Percentiles rank a stretch among this genome's conserved stretches.
These are phyloP conservation scores for Gymnogyps californianus DNA, from an alignment of 2,113 vertebrate species.

Conservation along the genomic window DNA sequence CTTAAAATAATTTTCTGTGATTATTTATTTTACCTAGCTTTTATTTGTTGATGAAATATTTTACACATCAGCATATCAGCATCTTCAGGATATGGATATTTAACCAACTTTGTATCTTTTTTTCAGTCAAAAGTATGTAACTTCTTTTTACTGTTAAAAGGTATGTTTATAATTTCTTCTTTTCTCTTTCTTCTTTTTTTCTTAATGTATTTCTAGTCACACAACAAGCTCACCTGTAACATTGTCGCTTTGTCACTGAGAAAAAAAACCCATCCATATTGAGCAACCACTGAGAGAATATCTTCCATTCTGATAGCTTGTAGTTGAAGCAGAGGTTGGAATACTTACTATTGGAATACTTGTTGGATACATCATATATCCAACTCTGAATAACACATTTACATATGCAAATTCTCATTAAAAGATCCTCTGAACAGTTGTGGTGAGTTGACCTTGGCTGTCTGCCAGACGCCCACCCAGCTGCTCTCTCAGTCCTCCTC, in stretches of 20 bases:
- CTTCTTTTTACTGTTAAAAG: not conserved
- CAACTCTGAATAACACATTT: not conserved
- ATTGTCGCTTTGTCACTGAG: too few species aligned
- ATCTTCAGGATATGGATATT: not conserved
- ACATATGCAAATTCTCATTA: not conserved
- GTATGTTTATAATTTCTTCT: not conserved
- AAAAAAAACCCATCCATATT: not conserved
- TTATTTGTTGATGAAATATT: not conserved
- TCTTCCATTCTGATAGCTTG: not conserved
- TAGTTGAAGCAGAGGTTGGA: not conserved
- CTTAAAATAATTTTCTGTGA: not conserved
- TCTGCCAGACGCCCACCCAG: not conserved
- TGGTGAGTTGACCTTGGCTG: not conserved
- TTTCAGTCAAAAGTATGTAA: not conserved
- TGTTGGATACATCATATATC: not conserved
- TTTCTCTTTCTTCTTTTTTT: not conserved
- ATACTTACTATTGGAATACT: not conserved
- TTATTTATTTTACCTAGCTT: not conserved
- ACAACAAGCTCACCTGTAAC: not conserved
- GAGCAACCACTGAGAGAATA: not conserved
- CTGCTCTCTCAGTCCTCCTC: not conserved
- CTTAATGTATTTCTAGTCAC: not conserved
- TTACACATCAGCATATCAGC: not conserved
- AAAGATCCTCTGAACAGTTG: not conserved
- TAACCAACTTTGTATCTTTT: not conserved